phyloP scores from a whole-genome alignment of 2,888 invertebrate species.

The Drosophila greeni region DNA sequence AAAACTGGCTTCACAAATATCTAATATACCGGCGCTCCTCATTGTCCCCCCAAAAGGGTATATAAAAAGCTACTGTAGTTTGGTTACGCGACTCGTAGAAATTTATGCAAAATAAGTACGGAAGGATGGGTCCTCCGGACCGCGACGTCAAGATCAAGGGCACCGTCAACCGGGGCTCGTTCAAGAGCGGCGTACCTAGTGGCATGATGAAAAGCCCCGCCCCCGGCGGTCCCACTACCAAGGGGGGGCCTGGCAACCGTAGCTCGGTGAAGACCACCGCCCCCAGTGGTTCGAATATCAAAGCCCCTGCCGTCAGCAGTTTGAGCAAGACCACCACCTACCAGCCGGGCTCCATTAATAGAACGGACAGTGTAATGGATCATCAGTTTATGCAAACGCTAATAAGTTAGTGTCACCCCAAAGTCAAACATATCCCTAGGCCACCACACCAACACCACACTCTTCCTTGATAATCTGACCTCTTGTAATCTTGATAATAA shows the following conservation, averaged over 20 bases:
- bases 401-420: slow-evolving; percentile 1
- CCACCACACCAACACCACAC: background rate
- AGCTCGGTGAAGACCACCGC: background rate
- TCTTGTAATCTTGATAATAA: background rate
- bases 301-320: background rate
- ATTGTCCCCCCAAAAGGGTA: background rate
- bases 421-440: background rate
- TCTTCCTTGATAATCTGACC: background rate
- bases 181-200: background rate
- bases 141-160: slow-evolving; percentile 17
- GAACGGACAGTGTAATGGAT: slow-evolving; percentile 2
- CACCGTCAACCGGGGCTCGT: background rate
- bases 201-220: background rate
- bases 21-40: background rate
- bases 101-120: background rate
- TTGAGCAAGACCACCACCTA: background rate
- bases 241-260: background rate
- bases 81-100: slow-evolving; percentile 4
- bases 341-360: background rate
- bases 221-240: background rate
- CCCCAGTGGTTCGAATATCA: slow-evolving; percentile 1
- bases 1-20: background rate
- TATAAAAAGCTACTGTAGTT: background rate
- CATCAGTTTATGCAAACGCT: slow-evolving; percentile 5
- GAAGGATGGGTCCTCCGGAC: background rate